Conservation (phyloP, 2,113 vertebrate genomes). For the Tachuris rubrigastra region DNA sequence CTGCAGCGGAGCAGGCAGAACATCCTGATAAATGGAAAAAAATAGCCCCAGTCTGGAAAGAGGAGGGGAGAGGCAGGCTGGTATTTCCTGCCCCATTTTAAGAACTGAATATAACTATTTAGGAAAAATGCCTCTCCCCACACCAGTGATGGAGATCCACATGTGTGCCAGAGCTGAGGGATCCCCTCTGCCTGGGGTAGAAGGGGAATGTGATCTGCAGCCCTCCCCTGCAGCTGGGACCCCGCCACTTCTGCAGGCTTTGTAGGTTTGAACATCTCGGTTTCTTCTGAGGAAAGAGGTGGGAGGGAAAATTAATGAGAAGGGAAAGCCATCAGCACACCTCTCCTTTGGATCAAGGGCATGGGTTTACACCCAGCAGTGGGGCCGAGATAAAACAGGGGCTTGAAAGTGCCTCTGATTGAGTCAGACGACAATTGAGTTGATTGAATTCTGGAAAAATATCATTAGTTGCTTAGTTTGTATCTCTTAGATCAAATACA, state of each 20-base stretch:
- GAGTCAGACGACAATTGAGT: constrained; percentile 1
- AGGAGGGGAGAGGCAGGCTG: not conserved
- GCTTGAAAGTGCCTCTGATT: constrained; percentile 50
- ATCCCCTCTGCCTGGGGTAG: not conserved
- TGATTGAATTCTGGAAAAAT: constrained; percentile 56
- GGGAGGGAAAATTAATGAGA: not conserved
- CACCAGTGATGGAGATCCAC: not conserved
- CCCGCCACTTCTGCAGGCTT: not conserved
- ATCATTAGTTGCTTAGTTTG: constrained; percentile 8
- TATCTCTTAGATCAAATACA: constrained; percentile 50
- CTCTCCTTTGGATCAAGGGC: not conserved
- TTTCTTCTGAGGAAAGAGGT: not conserved
- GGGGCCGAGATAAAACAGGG: not conserved
- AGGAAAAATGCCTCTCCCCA: not conserved
- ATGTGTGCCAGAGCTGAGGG: not conserved
- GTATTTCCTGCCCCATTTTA: constrained; percentile 1
- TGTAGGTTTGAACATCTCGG: not conserved
- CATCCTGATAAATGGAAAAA: not conserved
- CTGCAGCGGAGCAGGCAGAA: not conserved
- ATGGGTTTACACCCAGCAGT: not conserved
- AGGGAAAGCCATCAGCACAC: not conserved
- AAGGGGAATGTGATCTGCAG: not conserved
- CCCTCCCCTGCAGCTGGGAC: not conserved
- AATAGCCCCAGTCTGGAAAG: accelerated
- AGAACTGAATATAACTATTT: not conserved